These are phyloP conservation scores for Xanthia icteritia DNA, from an alignment of 2,888 invertebrate genomes.

Conservation along the genomic window DNA sequence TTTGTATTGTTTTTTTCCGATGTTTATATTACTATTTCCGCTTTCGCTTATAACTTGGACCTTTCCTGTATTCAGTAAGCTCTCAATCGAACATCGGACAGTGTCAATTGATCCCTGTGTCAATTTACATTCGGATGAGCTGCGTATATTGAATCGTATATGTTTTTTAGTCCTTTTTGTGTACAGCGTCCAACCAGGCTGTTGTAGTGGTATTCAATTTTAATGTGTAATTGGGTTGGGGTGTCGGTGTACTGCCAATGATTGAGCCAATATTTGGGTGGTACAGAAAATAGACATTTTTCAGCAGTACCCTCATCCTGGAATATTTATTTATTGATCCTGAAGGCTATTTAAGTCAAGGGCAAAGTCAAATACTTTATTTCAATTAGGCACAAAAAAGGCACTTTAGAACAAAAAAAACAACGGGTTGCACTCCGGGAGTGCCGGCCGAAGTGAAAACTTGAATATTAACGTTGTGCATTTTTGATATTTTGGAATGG, in stretches of 20 bases:
- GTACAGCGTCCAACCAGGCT: background rate
- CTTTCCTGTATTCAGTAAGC: slow-evolving; percentile 21
- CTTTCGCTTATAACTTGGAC: slow-evolving; percentile 20
- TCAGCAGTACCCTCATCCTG: background rate
- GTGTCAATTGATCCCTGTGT: slow-evolving; percentile 44
- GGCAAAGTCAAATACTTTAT: no score
- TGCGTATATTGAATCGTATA: slow-evolving; percentile 13
- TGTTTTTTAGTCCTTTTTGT: slow-evolving; percentile 19
- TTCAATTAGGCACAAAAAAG: no score
- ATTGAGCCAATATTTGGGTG: background rate
- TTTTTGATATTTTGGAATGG: no score
- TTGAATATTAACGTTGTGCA: no score
- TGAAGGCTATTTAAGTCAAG: no score
- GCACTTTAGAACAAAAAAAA: no score
- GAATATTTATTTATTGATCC: background rate
- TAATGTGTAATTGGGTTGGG: background rate
- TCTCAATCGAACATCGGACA: slow-evolving; percentile 55
- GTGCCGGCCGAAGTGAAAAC: no score
- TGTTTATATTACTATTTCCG: background rate
- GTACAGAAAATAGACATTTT: background rate
- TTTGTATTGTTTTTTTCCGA: slow-evolving; percentile 4
- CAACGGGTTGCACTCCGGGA: no score
- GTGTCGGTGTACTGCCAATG: background rate
- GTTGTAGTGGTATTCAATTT: background rate
- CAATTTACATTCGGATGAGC: slow-evolving; percentile 27